phyloP scores from a whole-genome alignment of 2,113 vertebrate genomes.

The Poecile atricapillus region DNA sequence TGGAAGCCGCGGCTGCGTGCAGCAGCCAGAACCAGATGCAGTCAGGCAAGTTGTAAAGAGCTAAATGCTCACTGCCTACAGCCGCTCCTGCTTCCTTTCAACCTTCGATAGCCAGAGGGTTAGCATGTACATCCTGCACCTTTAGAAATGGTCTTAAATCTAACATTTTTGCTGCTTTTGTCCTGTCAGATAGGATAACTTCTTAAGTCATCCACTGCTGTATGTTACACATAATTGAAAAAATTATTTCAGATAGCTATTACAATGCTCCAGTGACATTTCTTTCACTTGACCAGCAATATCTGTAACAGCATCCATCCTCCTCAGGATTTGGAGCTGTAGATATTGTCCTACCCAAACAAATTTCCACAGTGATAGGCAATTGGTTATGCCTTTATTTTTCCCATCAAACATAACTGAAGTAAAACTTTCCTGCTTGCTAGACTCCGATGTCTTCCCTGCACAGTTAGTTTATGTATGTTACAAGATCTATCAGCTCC shows the following conservation, averaged over 20 bases:
- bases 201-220: not conserved
- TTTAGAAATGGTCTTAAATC: not conserved
- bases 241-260: constrained; percentile 18
- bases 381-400: not conserved
- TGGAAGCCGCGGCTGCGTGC: not conserved
- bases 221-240: constrained; percentile 32
- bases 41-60: not conserved
- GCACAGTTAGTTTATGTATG: not conserved
- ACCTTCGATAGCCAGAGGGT: not conserved
- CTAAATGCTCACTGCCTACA: not conserved
- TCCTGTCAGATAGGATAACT: constrained; percentile 11
- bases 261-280: constrained; percentile 40
- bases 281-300: constrained; percentile 43
- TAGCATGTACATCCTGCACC: not conserved
- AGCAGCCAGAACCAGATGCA: not conserved
- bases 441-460: not conserved
- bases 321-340: not conserved
- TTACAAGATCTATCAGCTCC: not conserved
- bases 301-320: not conserved
- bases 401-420: not conserved
- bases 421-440: not conserved
- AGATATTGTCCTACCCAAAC: not conserved
- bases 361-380: not conserved
- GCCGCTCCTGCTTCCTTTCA: not conserved
- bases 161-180: not conserved